Conservation (phyloP, 2,888 invertebrate genomes). For the Nephrocerus scutellatus region DNA sequence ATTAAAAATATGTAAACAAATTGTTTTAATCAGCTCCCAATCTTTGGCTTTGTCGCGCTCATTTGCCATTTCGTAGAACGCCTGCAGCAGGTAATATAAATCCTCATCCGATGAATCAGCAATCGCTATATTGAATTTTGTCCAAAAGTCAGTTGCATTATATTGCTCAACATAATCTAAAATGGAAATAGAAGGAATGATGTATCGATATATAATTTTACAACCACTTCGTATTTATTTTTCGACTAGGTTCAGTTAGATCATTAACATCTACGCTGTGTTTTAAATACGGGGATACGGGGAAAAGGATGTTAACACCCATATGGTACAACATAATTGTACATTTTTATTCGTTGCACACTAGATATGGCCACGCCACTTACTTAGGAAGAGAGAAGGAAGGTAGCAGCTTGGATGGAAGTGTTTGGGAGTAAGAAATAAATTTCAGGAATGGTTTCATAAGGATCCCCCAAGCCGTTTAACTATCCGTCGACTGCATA, state of each 20-base stretch:
- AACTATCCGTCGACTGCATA: too few species aligned
- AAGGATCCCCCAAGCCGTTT: too few species aligned
- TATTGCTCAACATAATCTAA: conserved; percentile 50
- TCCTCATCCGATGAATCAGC: conserved; percentile 62
- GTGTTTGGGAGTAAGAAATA: too few species aligned
- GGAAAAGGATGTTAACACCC: too few species aligned
- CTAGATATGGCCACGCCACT: too few species aligned
- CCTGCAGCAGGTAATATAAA: conserved; percentile 67
- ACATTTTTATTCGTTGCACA: not conserved
- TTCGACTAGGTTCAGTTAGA: too few species aligned
- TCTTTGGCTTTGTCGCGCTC: conserved; percentile 54
- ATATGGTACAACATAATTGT: conserved; percentile 1
- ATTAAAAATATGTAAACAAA: conserved; percentile 63
- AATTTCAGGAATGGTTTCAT: too few species aligned
- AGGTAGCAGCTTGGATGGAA: too few species aligned
- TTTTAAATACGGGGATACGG: too few species aligned
- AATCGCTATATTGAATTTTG: conserved; percentile 59
- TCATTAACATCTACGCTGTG: too few species aligned
- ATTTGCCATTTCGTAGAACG: conserved; percentile 73
- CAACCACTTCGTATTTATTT: too few species aligned
- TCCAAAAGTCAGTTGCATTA: conserved; percentile 48
- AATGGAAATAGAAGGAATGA: conserved; percentile 18
- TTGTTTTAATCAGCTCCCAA: conserved; percentile 57
- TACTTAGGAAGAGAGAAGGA: too few species aligned
- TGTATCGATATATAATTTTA: conserved; percentile 8